Base-by-base conservation (phyloP, 2,888 invertebrate genomes). In the Ochlodes sylvanus region DNA sequence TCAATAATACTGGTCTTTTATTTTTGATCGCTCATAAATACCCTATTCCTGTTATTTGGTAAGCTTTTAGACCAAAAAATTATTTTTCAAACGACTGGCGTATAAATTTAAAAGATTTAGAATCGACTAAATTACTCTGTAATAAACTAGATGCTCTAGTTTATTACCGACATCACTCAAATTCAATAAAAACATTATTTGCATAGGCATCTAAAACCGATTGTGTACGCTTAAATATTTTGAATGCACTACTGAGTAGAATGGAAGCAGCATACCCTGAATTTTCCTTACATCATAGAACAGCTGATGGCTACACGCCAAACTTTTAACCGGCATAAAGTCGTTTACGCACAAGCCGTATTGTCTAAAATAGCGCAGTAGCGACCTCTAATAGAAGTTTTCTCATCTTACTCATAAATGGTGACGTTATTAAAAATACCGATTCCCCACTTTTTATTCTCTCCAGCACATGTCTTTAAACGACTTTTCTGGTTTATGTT, bases 301-400 rank as follows among this genome's bases (percentile, higher is more conserved):
- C 74, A 76, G 72, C 70, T 70, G 74, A 77, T 85, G 82, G 85
- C 79, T 61, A 38, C 62, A 64, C 74, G 85, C 84, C 85, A 85
- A 79, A 75, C 75, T 73, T 74, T 76, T 52, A 55, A 68, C 19
- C 44, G 61, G 55, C 55, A 67, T 73, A 50, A 68, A 68, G 56
- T 17, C 7, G 10, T 19, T 15, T 55, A 27, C 38, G 27, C 67
- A 68, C 6, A 42, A 9, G 4, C 32, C 38, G 7, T 56, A 56
- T 9, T 38, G 15, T 17, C n/a, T 38, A 38, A 56, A 52, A 34
- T n/a, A 47, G 2, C 44, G 1, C 44, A 44, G 15, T 15, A 44
- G 15, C 15, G 15, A 44, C 15, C 44, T 44, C 44, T 44, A 44
- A 17, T 1, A 9, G 14, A 42, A 10, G 6, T 44, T 14, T 44